phyloP scores from a whole-genome alignment of 2,797 vertebrate species.

The Sternotherus odoratus region DNA sequence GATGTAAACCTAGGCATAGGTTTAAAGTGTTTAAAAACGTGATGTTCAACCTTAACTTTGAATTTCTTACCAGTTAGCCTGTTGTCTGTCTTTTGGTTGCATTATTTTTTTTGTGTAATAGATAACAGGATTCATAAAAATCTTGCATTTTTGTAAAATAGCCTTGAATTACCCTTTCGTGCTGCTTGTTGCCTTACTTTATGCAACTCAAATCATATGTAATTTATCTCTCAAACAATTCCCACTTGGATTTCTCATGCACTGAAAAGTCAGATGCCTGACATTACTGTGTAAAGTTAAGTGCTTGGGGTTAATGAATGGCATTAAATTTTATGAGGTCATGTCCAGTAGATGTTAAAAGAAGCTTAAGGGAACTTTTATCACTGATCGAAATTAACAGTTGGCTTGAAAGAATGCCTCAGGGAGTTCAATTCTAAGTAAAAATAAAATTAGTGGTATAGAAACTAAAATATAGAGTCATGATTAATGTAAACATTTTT shows the following conservation, averaged over 20 bases:
- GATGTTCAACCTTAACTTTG: conserved; percentile 1
- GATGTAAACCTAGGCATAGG: conserved; percentile 42
- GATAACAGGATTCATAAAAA: conserved; percentile 5
- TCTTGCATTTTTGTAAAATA: conserved; percentile 1
- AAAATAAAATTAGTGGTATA: conserved; percentile 60
- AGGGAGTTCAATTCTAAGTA: conserved; percentile 63
- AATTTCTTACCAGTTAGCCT: no score
- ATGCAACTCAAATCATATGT: conserved; percentile 53
- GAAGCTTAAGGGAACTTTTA: conserved; percentile 74
- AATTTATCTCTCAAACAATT: conserved; percentile 71
- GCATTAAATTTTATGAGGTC: conserved; percentile 80
- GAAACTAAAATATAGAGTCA: conserved; percentile 62
- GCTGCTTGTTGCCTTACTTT: conserved; percentile 27
- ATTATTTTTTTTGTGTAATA: conserved; percentile 15
- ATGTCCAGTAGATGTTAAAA: conserved; percentile 75
- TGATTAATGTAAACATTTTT: conserved; percentile 76
- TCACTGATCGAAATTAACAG: conserved; percentile 73
- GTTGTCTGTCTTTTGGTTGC: rapidly evolving
- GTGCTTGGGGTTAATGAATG: conserved; percentile 77
- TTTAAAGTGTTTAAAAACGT: not conserved
- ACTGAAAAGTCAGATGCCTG: conserved; percentile 72
- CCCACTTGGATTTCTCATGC: conserved; percentile 73
- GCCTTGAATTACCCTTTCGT: conserved; percentile 48
- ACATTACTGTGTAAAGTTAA: conserved; percentile 77
- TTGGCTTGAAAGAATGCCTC: conserved; percentile 61